Base-by-base conservation (phyloP, 2,888 invertebrate genomes). In the Sinodicranocentrus sp. region DNA sequence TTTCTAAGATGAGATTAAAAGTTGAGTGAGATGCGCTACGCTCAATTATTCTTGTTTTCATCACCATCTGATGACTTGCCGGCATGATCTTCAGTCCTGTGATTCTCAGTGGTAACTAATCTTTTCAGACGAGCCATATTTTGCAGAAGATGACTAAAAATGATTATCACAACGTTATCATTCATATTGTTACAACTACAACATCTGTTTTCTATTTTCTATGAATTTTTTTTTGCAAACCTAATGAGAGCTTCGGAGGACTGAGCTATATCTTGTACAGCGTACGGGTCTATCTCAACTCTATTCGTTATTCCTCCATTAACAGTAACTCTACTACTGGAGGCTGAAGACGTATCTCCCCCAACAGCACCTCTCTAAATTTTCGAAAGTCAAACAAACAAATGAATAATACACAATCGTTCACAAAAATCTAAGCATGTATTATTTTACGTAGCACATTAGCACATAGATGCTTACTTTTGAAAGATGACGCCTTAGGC, bases 211-310 rank as follows among this genome's bases (percentile, higher is more conserved):
- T 61, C 15, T 63, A 28, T 28, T 63, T 63, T 26, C 26, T 61
- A 33, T 39, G 1, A 33, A 21, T 8, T 39, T 48, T n/a, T 17
- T 13, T 23, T 19, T 23, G 5, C 23, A 23, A 17, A 83, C 85
- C 82, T 82, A 33, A 85, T 19, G 17, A 85, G 75, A 17, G 67
- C 70, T 75, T 85, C 82, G 10, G 85, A 85, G 19, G 82, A 73
- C 44, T 63, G 65, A 21, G 85, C 78, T 33, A 85, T 72, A 44
- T 70, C 54, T 57, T 59, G 68, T 19, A 85, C 70, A 5, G 17
- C 25, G 26, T 65, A 59, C 52, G 79, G 72, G 48, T 82, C 33
- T 21, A 78, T 17, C 23, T 68, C 71, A 0, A 19, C 25, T 52
- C 8, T 19, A 8, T 54, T 71, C 17, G 17, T 10, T 25, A 23